phyloP scores from a whole-genome alignment of 2,113 vertebrate species.

The Isurus oxyrinchus region DNA sequence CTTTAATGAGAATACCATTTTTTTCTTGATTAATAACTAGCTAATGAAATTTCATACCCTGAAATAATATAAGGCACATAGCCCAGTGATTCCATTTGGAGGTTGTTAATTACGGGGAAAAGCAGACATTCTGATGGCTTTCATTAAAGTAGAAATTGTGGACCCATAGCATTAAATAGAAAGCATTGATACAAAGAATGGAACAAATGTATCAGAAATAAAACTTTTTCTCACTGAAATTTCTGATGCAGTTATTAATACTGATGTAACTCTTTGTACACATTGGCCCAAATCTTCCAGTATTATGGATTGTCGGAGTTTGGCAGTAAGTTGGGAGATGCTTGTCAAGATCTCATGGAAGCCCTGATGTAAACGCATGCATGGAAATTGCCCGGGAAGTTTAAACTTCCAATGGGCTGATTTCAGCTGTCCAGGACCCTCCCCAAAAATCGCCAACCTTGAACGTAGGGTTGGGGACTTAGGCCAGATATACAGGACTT shows the following conservation, averaged over 20 bases:
- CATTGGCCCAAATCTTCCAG: neutral
- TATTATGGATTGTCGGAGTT: too few species aligned
- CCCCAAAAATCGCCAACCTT: too few species aligned
- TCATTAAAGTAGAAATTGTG: neutral
- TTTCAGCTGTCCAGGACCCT: too few species aligned
- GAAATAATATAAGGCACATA: neutral
- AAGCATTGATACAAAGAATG: neutral
- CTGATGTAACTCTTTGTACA: neutral
- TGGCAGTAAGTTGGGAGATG: too few species aligned
- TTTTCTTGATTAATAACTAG: conserved; percentile 13
- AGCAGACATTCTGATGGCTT: neutral
- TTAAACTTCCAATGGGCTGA: too few species aligned
- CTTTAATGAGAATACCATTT: neutral
- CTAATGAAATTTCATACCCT: neutral
- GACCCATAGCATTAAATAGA: neutral
- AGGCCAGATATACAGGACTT: too few species aligned
- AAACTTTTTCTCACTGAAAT: neutral
- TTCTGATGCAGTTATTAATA: neutral
- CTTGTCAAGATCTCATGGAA: too few species aligned
- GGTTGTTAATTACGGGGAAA: neutral
- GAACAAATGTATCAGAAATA: neutral
- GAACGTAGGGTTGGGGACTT: too few species aligned
- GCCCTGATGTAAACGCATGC: too few species aligned
- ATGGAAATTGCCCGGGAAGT: too few species aligned
- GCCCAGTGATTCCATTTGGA: neutral